Conservation (phyloP, 2,888 invertebrate genomes). For the Autographa pulchrina region DNA sequence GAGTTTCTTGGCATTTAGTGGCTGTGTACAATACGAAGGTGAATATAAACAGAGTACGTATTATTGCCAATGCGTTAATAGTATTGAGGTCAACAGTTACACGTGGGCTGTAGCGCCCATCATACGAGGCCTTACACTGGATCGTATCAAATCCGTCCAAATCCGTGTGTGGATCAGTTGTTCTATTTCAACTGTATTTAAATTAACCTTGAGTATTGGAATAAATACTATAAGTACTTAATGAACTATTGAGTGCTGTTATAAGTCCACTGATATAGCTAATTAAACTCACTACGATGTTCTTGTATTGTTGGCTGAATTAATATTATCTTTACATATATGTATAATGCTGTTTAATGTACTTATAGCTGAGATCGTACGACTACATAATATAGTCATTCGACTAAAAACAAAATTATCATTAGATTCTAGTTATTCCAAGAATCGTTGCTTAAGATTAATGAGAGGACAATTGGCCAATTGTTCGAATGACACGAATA, state of each 20-base stretch:
- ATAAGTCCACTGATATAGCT: conserved; percentile 56
- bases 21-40: conserved; percentile 63
- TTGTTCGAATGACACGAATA: conserved; percentile 49
- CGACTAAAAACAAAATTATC: conserved; percentile 13
- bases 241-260: conserved; percentile 73
- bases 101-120: conserved; percentile 53
- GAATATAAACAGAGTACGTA: conserved; percentile 68
- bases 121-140: conserved; percentile 20
- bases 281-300: conserved; percentile 38
- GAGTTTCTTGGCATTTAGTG: conserved; percentile 69
- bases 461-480: conserved; percentile 50
- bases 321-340: conserved; percentile 31
- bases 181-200: conserved; percentile 67
- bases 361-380: conserved; percentile 13
- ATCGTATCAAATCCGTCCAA: conserved; percentile 52
- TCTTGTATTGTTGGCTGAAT: conserved; percentile 24
- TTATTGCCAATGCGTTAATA: conserved; percentile 55
- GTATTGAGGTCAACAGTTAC: conserved; percentile 54
- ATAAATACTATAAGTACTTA: conserved; percentile 67
- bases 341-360: conserved; percentile 16
- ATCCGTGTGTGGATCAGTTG: conserved; percentile 43
- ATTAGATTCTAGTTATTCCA: conserved; percentile 29
- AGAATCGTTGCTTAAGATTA: conserved; percentile 37
- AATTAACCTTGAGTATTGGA: conserved; percentile 74
- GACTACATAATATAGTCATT: conserved; percentile 1